Conservation (phyloP, 2,797 vertebrate genomes). For the Spheniscus humboldti region DNA sequence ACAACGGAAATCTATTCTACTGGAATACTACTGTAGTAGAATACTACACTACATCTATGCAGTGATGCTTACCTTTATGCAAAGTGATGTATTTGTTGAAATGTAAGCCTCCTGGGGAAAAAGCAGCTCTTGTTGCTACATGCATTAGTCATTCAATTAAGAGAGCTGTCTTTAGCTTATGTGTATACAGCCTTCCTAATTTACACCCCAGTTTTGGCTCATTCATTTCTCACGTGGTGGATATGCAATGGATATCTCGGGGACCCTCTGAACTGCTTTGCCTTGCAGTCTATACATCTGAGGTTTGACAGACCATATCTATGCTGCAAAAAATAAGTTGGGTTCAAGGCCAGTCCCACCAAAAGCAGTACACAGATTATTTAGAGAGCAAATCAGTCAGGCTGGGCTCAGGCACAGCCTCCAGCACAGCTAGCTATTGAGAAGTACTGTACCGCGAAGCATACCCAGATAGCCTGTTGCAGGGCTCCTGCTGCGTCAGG, state of each 20-base stretch:
- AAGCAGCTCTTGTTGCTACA: neutral
- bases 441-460: neutral
- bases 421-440: neutral
- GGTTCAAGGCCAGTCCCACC: neutral
- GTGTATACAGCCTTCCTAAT: neutral
- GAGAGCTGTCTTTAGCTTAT: neutral
- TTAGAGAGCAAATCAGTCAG: neutral
- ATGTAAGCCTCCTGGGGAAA: neutral
- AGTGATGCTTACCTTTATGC: neutral
- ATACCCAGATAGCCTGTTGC: neutral
- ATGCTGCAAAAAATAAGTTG: neutral
- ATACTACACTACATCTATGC: neutral
- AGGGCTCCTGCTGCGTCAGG: neutral
- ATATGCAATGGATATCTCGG: fast-evolving
- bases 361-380: neutral
- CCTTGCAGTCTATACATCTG: neutral
- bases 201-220: neutral
- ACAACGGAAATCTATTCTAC: neutral
- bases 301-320: neutral
- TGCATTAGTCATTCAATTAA: neutral
- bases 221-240: neutral
- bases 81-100: neutral
- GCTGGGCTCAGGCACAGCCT: neutral
- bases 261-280: neutral
- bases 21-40: neutral